A percentile compares a stretch with the other conserved stretches of the same genome.
phyloP scores from a whole-genome alignment of 2,113 vertebrate genomes.

The Amphiprion percula region DNA sequence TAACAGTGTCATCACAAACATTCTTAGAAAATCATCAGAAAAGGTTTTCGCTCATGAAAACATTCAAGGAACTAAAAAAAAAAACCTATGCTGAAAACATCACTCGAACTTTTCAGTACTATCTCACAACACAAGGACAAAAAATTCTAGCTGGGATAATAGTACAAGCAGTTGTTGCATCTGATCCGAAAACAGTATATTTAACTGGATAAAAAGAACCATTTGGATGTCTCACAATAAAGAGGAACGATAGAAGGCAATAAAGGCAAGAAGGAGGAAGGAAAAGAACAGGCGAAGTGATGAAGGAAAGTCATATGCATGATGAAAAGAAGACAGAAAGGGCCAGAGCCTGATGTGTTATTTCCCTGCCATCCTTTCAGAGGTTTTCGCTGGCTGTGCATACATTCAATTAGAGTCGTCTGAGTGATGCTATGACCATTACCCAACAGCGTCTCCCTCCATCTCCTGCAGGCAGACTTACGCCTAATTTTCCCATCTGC shows the following conservation, averaged over 20 bases:
- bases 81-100: too few relatives aligned
- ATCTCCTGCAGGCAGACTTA: slow-evolving; percentile 61
- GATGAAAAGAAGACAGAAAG: slow-evolving; percentile 12
- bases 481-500: slow-evolving; percentile 80
- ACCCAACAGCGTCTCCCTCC: slow-evolving; percentile 35
- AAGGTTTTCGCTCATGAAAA: too few relatives aligned
- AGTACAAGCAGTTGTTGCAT: too few relatives aligned
- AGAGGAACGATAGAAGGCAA: neutral
- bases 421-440: slow-evolving; percentile 50
- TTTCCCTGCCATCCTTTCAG: slow-evolving; percentile 39
- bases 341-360: neutral
- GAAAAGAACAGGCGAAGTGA: neutral
- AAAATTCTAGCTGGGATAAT: too few relatives aligned
- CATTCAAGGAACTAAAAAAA: too few relatives aligned
- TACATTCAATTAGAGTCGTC: slow-evolving; percentile 58
- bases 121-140: too few relatives aligned
- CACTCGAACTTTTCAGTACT: too few relatives aligned
- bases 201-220: too few relatives aligned
- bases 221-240: neutral
- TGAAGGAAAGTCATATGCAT: neutral
- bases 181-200: too few relatives aligned
- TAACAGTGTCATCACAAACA: too few relatives aligned
- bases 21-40: too few relatives aligned
- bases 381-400: slow-evolving; percentile 26
- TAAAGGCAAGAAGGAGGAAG: too few relatives aligned